These are phyloP conservation scores for Eupithecia subumbrata DNA, from an alignment of 2,888 invertebrate genomes.

Conservation along the genomic window DNA sequence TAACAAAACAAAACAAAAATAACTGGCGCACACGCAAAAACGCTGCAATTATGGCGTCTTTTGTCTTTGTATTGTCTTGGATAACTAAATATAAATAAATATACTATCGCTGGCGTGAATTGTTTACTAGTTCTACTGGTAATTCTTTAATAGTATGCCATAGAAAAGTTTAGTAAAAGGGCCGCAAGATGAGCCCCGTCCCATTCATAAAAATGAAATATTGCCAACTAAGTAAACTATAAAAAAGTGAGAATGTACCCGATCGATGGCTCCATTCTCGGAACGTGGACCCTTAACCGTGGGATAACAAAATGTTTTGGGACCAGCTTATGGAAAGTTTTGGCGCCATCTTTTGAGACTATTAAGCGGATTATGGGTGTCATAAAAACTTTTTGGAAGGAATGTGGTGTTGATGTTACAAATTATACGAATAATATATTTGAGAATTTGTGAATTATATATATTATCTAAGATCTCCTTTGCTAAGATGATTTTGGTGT, in stretches of 20 bases:
- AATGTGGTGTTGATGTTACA: constrained; percentile 2
- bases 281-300: constrained; percentile 54
- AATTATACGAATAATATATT: background rate
- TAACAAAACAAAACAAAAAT: background rate
- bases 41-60: background rate
- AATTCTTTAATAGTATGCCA: background rate
- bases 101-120: background rate
- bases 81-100: background rate
- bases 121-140: background rate
- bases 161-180: constrained; percentile 7
- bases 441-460: background rate
- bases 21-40: background rate
- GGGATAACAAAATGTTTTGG: constrained; percentile 47
- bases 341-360: constrained; percentile 36
- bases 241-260: constrained; percentile 41
- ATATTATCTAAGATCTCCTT: background rate
- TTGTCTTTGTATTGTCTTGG: background rate
- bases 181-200: constrained; percentile 25
- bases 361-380: constrained; percentile 19
- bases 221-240: constrained; percentile 33
- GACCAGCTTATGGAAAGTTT: constrained; percentile 26
- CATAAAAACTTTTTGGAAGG: constrained; percentile 24
- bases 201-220: constrained; percentile 44
- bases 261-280: constrained; percentile 48
- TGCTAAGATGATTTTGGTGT: too few species aligned